phyloP scores from a whole-genome alignment of 2,797 vertebrate genomes.

The Danio albolineatus region DNA sequence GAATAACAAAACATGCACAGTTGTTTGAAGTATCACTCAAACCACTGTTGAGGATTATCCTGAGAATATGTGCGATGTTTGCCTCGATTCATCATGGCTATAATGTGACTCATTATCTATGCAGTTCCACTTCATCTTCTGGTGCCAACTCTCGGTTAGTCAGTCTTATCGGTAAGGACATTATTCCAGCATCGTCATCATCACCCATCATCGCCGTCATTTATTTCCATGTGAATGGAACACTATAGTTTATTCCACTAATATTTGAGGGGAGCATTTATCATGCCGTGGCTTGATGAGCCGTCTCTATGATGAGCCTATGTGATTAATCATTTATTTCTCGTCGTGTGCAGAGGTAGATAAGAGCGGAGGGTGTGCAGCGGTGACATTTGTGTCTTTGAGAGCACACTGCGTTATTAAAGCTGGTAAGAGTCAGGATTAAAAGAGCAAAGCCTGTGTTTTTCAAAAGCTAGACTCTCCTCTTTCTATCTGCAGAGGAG shows the following conservation, averaged over 20 bases:
- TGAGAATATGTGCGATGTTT: slow-evolving; percentile 22
- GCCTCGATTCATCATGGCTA: slow-evolving; percentile 21
- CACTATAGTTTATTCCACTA: slow-evolving; percentile 62
- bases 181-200: slow-evolving; percentile 41
- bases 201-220: slow-evolving; percentile 56
- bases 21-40: slow-evolving; percentile 17
- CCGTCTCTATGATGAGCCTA: slow-evolving; percentile 61
- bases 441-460: slow-evolving; percentile 19
- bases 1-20: background rate
- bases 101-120: slow-evolving; percentile 38
- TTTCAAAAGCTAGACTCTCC: slow-evolving; percentile 5
- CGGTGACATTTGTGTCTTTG: slow-evolving; percentile 43
- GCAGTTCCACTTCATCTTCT: slow-evolving; percentile 22
- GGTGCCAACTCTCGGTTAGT: slow-evolving; percentile 5
- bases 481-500: slow-evolving; percentile 4
- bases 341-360: slow-evolving; percentile 62
- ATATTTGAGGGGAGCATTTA: slow-evolving; percentile 63
- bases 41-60: slow-evolving; percentile 7
- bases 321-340: slow-evolving; percentile 71
- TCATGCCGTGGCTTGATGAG: slow-evolving; percentile 67
- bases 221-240: slow-evolving; percentile 69
- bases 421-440: slow-evolving; percentile 19
- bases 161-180: background rate
- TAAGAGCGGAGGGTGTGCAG: slow-evolving; percentile 50
- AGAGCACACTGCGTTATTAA: slow-evolving; percentile 32